Base-by-base conservation (phyloP, 1,140 invertebrate species). In the Bombus pascuorum region DNA sequence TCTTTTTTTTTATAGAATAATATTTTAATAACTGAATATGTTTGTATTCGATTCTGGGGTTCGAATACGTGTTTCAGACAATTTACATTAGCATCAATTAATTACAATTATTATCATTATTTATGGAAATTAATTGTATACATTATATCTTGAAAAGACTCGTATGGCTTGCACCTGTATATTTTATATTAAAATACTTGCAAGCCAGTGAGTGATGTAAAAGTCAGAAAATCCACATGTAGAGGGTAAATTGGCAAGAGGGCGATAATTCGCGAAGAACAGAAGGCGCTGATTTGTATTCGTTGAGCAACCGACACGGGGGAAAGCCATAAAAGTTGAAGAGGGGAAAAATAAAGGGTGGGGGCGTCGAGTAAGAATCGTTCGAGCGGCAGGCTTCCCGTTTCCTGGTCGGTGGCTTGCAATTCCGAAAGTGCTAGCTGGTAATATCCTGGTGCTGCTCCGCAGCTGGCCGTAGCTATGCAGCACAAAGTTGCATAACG, bases 361-460 rank as follows among this genome's bases (percentile, higher is more conserved):
- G 32, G 76, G 34, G 39, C 59, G 39, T 25, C 39, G 39, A 25
- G 59, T 6, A n/a, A 66, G 76, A 66, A 78, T 34, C 59, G 39
- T 34, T 78, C 25, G 59, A 78, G 42, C 59, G 34, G 18, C 15
- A 0, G 25, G 28, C 32, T 32, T 10, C 39, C 9, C 22, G n/a
- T n/a, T 44, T 32, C 37, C 28, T 42, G n/a, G 42, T 32, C 42
- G n/a, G 42, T 32, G 32, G 77, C 59, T 78, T 13, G 77, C 78
- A 86, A 86, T 88, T 86, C 74, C 72, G 83, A 86, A 70, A 81
- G 75, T 78, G 78, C 47, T 72, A n/a, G 42, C 42, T 70, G 73
- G 62, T 81, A 86, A 86, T 87, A 57, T 86, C 66, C 44, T 62
- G 72, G 39, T 13, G 44, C 85, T 81, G 42, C 34, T 79, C 25